These are phyloP conservation scores for Drosophila pegasa DNA, from an alignment of 2,888 invertebrate species.

Conservation along the genomic window DNA sequence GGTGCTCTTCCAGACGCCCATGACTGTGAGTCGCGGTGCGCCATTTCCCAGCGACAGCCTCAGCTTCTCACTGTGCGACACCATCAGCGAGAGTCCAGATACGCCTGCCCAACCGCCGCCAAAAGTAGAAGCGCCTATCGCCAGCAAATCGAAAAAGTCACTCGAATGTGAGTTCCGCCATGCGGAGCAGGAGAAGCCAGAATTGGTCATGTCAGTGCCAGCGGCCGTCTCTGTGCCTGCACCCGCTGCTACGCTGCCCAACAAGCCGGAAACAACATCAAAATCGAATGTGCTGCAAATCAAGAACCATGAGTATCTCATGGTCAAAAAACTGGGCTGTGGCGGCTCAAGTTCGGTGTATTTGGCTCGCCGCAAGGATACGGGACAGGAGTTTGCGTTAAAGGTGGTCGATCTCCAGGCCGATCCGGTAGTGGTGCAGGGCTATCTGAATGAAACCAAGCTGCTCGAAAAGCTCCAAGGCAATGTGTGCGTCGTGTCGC, in stretches of 20 bases:
- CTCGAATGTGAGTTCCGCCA: slow-evolving; percentile 66
- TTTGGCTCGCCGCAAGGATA: slow-evolving; percentile 76
- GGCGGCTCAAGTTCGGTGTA: slow-evolving; percentile 96
- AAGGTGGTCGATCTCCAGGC: slow-evolving; percentile 91
- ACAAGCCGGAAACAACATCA: slow-evolving; percentile 16
- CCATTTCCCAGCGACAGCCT: slow-evolving; percentile 80
- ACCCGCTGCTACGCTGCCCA: slow-evolving; percentile 2
- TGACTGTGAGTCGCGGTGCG: slow-evolving; percentile 79
- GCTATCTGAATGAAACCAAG: slow-evolving; percentile 95
- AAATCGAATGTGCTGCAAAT: slow-evolving; percentile 86
- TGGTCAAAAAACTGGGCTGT: slow-evolving; percentile 91
- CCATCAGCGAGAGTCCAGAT: slow-evolving; percentile 77
- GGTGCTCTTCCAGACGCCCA: slow-evolving; percentile 84
- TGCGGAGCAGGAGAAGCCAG: slow-evolving; percentile 29
- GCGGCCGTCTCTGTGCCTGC: not conserved
- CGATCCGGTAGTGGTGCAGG: slow-evolving; percentile 90
- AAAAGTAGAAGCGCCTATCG: slow-evolving; percentile 17
- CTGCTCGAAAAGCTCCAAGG: slow-evolving; percentile 92
- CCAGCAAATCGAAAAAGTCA: slow-evolving; percentile 73
- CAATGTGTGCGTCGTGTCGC: slow-evolving; percentile 92
- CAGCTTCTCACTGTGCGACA: slow-evolving; percentile 81
- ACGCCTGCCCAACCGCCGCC: slow-evolving; percentile 49
- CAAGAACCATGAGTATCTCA: slow-evolving; percentile 90
- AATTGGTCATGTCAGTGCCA: slow-evolving; percentile 1
- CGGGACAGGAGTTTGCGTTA: slow-evolving; percentile 80